Evolutionary conservation across 1,140 invertebrate genomes (phyloP).

Genomic region (Zaprionus camerounensis): DNA sequence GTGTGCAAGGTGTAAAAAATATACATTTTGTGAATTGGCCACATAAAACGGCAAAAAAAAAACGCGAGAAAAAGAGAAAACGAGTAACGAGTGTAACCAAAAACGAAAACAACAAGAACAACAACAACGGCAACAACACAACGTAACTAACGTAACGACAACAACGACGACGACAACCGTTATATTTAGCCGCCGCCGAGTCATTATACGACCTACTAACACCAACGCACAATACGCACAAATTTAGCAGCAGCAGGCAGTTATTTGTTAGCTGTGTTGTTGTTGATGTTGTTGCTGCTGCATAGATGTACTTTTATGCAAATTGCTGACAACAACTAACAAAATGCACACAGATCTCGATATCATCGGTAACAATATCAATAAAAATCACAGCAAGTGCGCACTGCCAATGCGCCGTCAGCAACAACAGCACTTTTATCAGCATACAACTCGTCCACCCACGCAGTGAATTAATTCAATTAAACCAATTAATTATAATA

Average conservation of each 20-base stretch:
- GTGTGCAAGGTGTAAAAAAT: conserved; percentile 79
- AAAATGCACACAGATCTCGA: conserved; percentile 77
- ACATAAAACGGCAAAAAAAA: conserved; percentile 54
- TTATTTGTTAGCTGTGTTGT: conserved; percentile 44
- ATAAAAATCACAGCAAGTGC: conserved; percentile 52
- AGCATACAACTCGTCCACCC: conserved; percentile 73
- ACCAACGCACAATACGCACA: conserved; percentile 54
- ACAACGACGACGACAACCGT: conserved; percentile 61
- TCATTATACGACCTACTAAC: conserved; percentile 59
- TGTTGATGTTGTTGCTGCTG: conserved; percentile 49
- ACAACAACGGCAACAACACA: conserved; percentile 35
- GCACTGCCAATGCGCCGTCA: conserved; percentile 52
- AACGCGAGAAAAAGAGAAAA: conserved; percentile 61
- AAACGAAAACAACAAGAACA: conserved; percentile 48
- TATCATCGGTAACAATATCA: conserved; percentile 58
- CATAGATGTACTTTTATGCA: conserved; percentile 14
- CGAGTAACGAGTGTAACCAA: conserved; percentile 72
- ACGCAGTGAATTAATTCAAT: conserved; percentile 62
- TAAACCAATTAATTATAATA: conserved; percentile 24
- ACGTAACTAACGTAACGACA: conserved; percentile 42
- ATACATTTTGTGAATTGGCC: conserved; percentile 78
- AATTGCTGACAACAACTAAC: conserved; percentile 37
- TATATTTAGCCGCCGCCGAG: conserved; percentile 73
- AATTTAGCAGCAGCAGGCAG: conserved; percentile 43
- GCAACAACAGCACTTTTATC: conserved; percentile 67